Evolutionary conservation across 2,888 invertebrate species (phyloP), one percentile per base, ranked within the genome.

Genomic region (Piscicola geometra): DNA sequence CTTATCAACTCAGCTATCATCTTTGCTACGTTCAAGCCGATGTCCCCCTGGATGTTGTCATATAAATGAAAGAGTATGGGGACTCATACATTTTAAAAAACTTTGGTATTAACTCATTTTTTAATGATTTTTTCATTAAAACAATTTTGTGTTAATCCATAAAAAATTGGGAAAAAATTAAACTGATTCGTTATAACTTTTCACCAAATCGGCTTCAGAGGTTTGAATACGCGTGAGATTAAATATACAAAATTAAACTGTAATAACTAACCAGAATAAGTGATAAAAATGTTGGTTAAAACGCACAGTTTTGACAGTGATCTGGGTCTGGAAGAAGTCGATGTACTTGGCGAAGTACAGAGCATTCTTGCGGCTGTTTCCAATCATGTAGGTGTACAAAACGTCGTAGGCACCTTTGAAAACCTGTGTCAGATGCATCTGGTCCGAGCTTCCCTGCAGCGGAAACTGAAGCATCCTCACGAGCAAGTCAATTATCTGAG

Each of bases 1-100:
- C 84, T 69, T 52, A 85, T 84, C 71, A 85, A 79, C 75, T 85
- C 85, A 28, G 85, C 84, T 36, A 85, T 83, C 84, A 85, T 86
- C 79, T 84, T 83, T 0, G 84, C 84, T 25, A 84, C 84, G 75
- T 84, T 84, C 71, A 85, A 78, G n/a, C 85, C 85, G 18, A 85
- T 84, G 9, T 84, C 84, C n/a, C 83, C 84, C 84, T 85, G 79
- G 1, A 2, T 30, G 33, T 69, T 21, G 25, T n/a, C 64, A 15
- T 12, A 64, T 64, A 64, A 64, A 15, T 64, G 30, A 25, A n/a
- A 64, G 12, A 64, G 9, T 64, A n/a, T n/a, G n/a, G n/a, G n/a
- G n/a, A n/a, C n/a, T n/a, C n/a, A n/a, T n/a, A n/a, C n/a, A n/a
- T n/a, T n/a, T n/a, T n/a, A n/a, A n/a, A n/a, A n/a, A n/a, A n/a